Base-by-base conservation (phyloP, 2,888 invertebrate genomes). In the Choristoneura rosaceana region DNA sequence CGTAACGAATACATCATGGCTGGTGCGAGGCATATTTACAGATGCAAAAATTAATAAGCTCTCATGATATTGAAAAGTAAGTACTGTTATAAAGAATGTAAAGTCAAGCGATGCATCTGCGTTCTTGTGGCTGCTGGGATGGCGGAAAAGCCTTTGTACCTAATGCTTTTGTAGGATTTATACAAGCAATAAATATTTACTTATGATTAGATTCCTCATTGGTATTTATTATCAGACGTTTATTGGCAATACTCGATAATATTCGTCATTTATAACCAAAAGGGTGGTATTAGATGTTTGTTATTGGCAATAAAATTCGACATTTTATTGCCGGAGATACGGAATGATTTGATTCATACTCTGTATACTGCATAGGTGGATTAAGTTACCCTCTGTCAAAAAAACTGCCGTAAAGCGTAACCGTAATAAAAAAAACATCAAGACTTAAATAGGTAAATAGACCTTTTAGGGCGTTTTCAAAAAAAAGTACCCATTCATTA, bases 91-190 rank as follows among this genome's bases (percentile, higher is more conserved):
- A 77, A 73, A 65, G 76, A 73, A 73, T 74, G 76, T 78, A 81
- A 77, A 76, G 75, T 81, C 33, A 90, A 91, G 90, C 90, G 82
- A 84, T 82, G 85, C 88, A 84, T 79, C 82, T 85, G 84, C 84
- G 83, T 82, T 85, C 85, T 85, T 86, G 85, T 78, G 80, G 80
- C 76, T 84, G 83, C 80, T 76, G 70, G 66, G 47, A 14, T n/a
- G 12, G 43, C 25, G 2, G 12, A 10, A 10, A 12, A 38, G 38
- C 38, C 38, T 38, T 38, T 7, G 0, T n/a, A n/a, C n/a, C n/a
- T 7, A 38, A 38, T 38, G 38, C n/a, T n/a, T n/a, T n/a, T n/a
- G n/a, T n/a, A 38, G 38, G 38, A 38, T 38, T 38, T 25, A 25
- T 41, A 41, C 8, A 41, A 41, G 41, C 41, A 41, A 43, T 43